These are phyloP conservation scores for Polydrusus cervinus DNA, from an alignment of 2,888 invertebrate species.

Conservation along the genomic window DNA sequence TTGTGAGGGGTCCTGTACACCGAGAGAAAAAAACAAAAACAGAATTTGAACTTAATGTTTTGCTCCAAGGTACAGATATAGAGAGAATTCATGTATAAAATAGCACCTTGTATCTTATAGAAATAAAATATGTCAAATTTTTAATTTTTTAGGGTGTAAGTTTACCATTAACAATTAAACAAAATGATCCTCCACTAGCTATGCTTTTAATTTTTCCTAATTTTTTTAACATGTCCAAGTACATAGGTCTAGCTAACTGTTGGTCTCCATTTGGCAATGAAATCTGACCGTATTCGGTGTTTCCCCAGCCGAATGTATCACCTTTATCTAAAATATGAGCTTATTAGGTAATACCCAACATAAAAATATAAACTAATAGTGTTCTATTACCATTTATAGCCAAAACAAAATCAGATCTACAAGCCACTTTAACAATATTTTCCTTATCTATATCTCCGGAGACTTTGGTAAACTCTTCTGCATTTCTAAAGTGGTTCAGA, in stretches of 20 bases:
- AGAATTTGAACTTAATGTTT: too few relatives aligned
- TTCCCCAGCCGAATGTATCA: constrained; percentile 97
- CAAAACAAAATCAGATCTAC: constrained; percentile 89
- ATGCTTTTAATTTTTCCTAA: constrained; percentile 86
- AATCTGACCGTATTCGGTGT: constrained; percentile 93
- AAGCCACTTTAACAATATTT: constrained; percentile 86
- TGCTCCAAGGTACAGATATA: too few relatives aligned
- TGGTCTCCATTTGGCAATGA: constrained; percentile 74
- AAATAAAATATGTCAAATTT: too few relatives aligned
- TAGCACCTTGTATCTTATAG: too few relatives aligned
- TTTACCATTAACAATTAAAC: constrained; percentile 86
- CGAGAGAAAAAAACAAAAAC: too few relatives aligned
- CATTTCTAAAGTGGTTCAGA: constrained; percentile 79
- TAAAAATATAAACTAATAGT: background rate
- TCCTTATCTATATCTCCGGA: constrained; percentile 89
- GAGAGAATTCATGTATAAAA: too few relatives aligned
- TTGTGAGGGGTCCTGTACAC: too few relatives aligned
- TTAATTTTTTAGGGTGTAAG: background rate
- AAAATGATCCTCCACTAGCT: constrained; percentile 90
- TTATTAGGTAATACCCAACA: background rate
- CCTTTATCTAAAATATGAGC: constrained; percentile 80
- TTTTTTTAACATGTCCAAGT: constrained; percentile 77
- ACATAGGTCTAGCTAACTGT: constrained; percentile 83
- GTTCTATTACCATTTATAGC: constrained; percentile 83
- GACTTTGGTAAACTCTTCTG: constrained; percentile 76